Percentiles rank a stretch among this genome's conserved stretches.
phyloP scores from a whole-genome alignment of 1,140 invertebrate species.

The Tetragonula clypearis region DNA sequence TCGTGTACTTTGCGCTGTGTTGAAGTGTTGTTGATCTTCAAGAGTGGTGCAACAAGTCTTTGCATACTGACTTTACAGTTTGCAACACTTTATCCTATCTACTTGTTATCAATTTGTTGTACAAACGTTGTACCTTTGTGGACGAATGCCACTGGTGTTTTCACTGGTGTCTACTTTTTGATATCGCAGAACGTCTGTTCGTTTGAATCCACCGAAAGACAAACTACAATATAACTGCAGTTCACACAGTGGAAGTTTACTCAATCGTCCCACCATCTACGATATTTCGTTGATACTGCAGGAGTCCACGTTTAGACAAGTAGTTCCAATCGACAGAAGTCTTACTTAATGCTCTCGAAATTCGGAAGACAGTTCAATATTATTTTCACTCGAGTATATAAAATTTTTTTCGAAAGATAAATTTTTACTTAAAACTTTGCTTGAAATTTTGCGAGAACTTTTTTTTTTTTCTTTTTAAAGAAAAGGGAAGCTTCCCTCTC shows the following conservation, averaged over 20 bases:
- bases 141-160: too few species aligned
- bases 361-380: background rate
- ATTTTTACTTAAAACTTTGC: too few species aligned
- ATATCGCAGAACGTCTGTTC: background rate
- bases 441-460: too few species aligned
- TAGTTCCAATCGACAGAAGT: background rate
- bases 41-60: constrained; percentile 14
- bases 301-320: background rate
- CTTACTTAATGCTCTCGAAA: background rate
- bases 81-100: background rate
- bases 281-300: background rate
- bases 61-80: background rate
- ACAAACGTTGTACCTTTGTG: background rate
- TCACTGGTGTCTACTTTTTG: background rate
- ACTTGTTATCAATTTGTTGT: background rate
- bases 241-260: background rate
- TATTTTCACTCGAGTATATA: background rate
- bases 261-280: background rate
- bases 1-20: background rate
- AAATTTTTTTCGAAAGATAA: too few species aligned
- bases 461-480: too few species aligned
- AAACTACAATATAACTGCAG: background rate
- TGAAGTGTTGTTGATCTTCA: background rate
- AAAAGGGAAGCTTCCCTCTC: too few species aligned
- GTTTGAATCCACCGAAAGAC: background rate